Conservation (phyloP, 2,888 invertebrate species). For the Gonocerus acuteangulatus region DNA sequence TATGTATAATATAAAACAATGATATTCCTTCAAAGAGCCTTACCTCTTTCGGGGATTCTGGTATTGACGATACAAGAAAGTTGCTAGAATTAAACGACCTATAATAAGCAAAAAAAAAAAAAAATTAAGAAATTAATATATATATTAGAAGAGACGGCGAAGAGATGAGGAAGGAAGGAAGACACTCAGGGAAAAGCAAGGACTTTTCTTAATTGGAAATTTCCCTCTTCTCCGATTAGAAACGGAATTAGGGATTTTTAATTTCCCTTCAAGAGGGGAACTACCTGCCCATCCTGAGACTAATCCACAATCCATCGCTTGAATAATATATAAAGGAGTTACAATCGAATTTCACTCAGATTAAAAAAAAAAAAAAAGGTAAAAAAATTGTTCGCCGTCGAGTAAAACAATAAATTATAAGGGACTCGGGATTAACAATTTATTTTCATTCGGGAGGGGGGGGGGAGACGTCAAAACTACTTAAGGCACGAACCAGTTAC, state of each 20-base stretch:
- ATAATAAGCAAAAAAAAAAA: too few species aligned
- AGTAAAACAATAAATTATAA: slow-evolving; percentile 10
- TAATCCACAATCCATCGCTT: slow-evolving; percentile 7
- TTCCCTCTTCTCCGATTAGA: slow-evolving; percentile 26
- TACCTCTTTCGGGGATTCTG: too few species aligned
- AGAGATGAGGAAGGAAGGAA: too few species aligned
- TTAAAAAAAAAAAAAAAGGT: background rate
- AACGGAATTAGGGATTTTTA: slow-evolving; percentile 29
- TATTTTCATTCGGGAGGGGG: slow-evolving; percentile 6
- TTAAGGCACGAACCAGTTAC: background rate
- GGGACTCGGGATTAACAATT: slow-evolving; percentile 6
- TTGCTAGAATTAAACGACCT: too few species aligned
- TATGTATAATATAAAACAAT: too few species aligned
- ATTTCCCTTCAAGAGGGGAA: slow-evolving; percentile 14
- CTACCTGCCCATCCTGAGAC: slow-evolving; percentile 1
- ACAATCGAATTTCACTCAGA: background rate
- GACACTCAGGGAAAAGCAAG: background rate
- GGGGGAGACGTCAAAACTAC: background rate
- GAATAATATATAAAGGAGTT: slow-evolving; percentile 27
- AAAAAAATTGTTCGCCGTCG: background rate
- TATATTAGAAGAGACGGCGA: too few species aligned
- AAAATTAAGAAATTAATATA: too few species aligned
- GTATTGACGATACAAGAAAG: too few species aligned
- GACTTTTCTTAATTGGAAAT: slow-evolving; percentile 29
- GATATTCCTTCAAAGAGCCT: too few species aligned